Percentiles rank a stretch among this genome's conserved stretches.
Evolutionary conservation across 2,113 vertebrate genomes (phyloP).

Genomic region (Theristicus caerulescens): DNA sequence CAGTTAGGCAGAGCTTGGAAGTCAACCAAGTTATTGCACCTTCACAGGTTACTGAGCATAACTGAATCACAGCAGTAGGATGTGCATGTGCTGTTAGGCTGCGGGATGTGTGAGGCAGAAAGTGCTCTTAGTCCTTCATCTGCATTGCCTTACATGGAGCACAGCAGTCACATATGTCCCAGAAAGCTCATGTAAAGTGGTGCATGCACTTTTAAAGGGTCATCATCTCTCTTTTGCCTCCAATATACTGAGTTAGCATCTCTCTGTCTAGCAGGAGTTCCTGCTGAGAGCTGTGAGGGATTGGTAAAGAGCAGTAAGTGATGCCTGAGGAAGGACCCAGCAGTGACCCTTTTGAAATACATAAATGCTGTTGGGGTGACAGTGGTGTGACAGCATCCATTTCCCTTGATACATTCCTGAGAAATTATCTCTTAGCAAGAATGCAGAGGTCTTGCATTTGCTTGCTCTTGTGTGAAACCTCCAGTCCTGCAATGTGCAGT

Average conservation of each 20-base stretch:
- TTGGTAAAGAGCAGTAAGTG: background rate
- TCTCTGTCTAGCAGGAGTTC: background rate
- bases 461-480: background rate
- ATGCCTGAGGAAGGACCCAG: background rate
- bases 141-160: background rate
- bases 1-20: background rate
- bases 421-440: background rate
- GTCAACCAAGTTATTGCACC: background rate
- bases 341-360: background rate
- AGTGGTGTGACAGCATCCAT: background rate
- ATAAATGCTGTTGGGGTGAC: background rate
- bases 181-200: background rate
- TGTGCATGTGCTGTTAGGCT: background rate
- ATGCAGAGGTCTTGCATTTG: background rate
- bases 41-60: background rate
- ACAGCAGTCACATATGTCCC: background rate
- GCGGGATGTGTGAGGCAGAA: background rate
- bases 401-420: fast-evolving
- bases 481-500: background rate
- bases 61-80: background rate
- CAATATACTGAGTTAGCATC: background rate
- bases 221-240: background rate
- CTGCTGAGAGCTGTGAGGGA: background rate
- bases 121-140: background rate
- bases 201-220: background rate